These are phyloP conservation scores for Solenopsis invicta DNA, from an alignment of 1,140 invertebrate genomes.

Conservation along the genomic window DNA sequence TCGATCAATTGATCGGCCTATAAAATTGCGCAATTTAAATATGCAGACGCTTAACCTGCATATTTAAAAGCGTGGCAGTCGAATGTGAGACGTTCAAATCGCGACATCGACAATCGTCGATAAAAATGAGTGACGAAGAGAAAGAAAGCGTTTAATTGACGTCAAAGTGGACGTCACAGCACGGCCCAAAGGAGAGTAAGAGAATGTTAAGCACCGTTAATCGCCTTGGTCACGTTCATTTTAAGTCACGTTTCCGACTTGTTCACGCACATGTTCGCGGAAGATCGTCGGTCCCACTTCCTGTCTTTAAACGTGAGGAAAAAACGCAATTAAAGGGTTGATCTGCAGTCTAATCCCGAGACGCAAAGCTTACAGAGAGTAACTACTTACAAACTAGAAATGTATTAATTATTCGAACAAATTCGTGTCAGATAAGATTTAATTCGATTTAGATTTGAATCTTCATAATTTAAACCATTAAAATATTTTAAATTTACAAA, in stretches of 20 bases:
- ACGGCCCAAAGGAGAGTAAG: slow-evolving; percentile 43
- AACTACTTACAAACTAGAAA: neutral
- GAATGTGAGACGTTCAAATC: neutral
- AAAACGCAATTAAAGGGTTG: slow-evolving; percentile 5
- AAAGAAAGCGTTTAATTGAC: slow-evolving; percentile 46
- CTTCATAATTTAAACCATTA: too few relatives aligned
- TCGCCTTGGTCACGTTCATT: slow-evolving; percentile 22
- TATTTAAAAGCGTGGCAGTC: neutral
- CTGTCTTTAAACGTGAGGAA: slow-evolving; percentile 35
- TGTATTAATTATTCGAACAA: too few relatives aligned
- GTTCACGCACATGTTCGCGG: slow-evolving; percentile 1
- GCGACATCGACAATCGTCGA: slow-evolving; percentile 31
- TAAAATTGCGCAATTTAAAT: slow-evolving; percentile 52
- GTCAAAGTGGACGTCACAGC: slow-evolving; percentile 61
- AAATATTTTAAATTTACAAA: too few relatives aligned
- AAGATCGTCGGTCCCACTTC: slow-evolving; percentile 32
- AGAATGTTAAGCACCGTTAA: slow-evolving; percentile 77
- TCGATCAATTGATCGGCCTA: neutral
- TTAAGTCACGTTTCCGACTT: slow-evolving; percentile 41
- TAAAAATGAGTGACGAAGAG: slow-evolving; percentile 27
- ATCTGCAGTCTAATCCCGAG: neutral
- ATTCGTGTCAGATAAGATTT: too few relatives aligned
- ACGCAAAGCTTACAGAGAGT: neutral
- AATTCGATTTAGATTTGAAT: too few relatives aligned
- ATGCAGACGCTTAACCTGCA: neutral